Base-by-base conservation (phyloP, 64 coral and sea anemone species). In the Pachyseris speciosa region DNA sequence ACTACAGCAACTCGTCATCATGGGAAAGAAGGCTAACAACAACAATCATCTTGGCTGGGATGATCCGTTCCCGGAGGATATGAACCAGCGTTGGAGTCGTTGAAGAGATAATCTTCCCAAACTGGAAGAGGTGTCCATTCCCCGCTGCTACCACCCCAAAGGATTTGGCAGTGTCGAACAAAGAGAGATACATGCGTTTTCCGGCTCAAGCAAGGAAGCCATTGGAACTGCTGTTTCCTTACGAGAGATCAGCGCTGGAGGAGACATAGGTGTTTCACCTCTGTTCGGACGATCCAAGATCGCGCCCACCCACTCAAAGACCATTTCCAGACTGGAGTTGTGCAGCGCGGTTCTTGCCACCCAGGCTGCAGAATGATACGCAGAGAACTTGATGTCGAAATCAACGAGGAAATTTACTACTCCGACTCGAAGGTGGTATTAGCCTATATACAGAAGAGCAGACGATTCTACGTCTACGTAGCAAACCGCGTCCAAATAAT, bases 401-500 rank as follows among this genome's bases (percentile, higher is more conserved):
- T 72, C 4, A 31, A 45, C 7, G 48, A 85, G 22, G 39, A n/a
- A 7, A 2, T 2, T n/a, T n/a, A n/a, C n/a, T n/a, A n/a, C n/a
- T n/a, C n/a, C n/a, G n/a, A n/a, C n/a, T n/a, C n/a, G n/a, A 61
- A 39, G 61, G 78, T 85, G 1, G 83, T 85, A 37, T 43, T 85
- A 2, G 83, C 61, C 12, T 85, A 85, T 17, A 85, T 67, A 16
- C 29, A n/a, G 20, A 68, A 41, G 47, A 85, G 61, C 61, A 10
- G 50, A 27, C 24, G 83, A 28, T 85, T 85, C 22, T 24, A 85
- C 61, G 24, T 69, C 5, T 85, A 68, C 51, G n/a, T n/a, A n/a
- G n/a, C n/a, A n/a, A n/a, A n/a, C n/a, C n/a, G n/a, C n/a, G n/a
- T n/a, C n/a, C n/a, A 84, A 37, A 38, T 19, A 0, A 84, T 84